Base-by-base conservation (phyloP, 37 sponge, comb jelly and placozoan species). In the Theonella swinhoei region DNA sequence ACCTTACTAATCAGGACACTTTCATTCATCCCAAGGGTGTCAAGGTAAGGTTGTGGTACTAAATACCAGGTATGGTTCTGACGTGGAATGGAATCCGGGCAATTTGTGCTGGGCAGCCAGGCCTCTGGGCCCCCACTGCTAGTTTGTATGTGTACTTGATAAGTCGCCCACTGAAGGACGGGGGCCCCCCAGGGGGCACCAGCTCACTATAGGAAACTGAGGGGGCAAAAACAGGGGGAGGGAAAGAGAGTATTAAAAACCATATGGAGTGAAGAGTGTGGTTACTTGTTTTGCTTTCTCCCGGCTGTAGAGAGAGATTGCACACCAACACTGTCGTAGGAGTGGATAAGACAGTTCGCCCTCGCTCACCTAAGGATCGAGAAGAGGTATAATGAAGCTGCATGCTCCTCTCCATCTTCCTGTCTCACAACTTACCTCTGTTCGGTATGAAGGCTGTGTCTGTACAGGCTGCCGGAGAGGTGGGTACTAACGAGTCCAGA, bases 101-200 rank as follows among this genome's bases (percentile, higher is more conserved):
- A 32, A 95, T 72, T 34, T 87, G 82, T 4, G 93, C 86, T 0
- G 87, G 70, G 54, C 72, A 77, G 47, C 80, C 83, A 2, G 74
- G 82, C 64, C 81, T 80, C 68, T 95, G 96, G 34, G 91, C 93
- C 0, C 97, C 97, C 36, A 97, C 78, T 34, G 88, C 78, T 29
- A 97, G 74, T 77, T 97, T 97, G 93, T 95, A 97, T 25, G 76
- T 88, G 76, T 91, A 97, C 31, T 89, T 88, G 0, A 95, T 88
- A 71, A 94, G 70, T 3, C 86, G 85, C 11, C 97, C 97, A 64
- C 83, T 64, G 72, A 85, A 97, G 37, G 97, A 90, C 2, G 97
- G 97, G 7, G 96, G 93, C 1, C 94, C 87, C 19, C 88, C 79
- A 19, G 32, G 28, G 0, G 97, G 97, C 1, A 97, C 43, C 60